phyloP scores from a whole-genome alignment of 2,113 vertebrate genomes.

The Grantiella picta region DNA sequence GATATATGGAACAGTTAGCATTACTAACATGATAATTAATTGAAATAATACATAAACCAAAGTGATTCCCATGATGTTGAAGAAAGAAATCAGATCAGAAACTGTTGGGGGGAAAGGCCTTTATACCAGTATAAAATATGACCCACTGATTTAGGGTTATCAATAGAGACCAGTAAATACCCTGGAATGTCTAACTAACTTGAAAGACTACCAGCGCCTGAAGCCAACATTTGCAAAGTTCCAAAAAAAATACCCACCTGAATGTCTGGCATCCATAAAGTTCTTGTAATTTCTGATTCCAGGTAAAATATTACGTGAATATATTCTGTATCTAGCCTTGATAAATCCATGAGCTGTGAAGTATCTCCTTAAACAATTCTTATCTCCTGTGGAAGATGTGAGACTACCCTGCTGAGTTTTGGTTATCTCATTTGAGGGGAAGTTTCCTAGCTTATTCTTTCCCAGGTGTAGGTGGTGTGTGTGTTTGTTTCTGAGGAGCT shows the following conservation, averaged over 20 bases:
- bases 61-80: background rate
- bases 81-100: slow-evolving; percentile 13
- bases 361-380: background rate
- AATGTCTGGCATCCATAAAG: background rate
- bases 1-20: background rate
- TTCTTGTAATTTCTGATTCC: slow-evolving; percentile 38
- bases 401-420: background rate
- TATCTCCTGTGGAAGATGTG: background rate
- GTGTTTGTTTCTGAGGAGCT: background rate
- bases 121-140: background rate
- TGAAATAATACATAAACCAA: background rate
- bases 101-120: background rate
- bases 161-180: slow-evolving; percentile 20
- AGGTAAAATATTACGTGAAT: slow-evolving; percentile 22
- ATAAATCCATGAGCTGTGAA: background rate
- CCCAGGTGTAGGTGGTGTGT: background rate
- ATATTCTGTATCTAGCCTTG: background rate
- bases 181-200: background rate
- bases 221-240: slow-evolving; percentile 5
- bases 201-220: background rate
- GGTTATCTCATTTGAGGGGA: accelerated
- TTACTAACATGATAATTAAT: background rate
- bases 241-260: slow-evolving; percentile 13
- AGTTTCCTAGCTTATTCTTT: background rate
- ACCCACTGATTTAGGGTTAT: background rate